A percentile compares a stretch with the other conserved stretches of the same genome.
Evolutionary conservation across 2,113 vertebrate genomes (phyloP).

Genomic region (Tragelaphus buxtoni): DNA sequence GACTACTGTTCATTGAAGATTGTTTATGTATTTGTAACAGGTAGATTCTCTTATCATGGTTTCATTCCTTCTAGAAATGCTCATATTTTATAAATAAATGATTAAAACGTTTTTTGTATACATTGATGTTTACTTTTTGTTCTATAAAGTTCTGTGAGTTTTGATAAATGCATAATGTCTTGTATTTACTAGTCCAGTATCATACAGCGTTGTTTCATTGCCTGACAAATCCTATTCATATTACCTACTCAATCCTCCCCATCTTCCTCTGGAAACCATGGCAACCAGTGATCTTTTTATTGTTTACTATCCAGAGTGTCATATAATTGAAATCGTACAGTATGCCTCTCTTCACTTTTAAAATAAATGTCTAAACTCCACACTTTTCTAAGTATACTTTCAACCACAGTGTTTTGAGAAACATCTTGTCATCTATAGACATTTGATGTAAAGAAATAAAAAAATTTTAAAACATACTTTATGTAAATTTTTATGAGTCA

Average conservation of each 20-base stretch:
- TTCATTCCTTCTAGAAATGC: background rate
- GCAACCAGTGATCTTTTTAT: background rate
- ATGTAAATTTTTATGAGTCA: background rate
- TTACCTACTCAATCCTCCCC: fast-evolving
- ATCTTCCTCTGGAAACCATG: background rate
- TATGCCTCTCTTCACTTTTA: background rate
- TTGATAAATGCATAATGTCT: background rate
- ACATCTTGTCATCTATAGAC: background rate
- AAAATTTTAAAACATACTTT: background rate
- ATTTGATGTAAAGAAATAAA: background rate
- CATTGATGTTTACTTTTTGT: background rate
- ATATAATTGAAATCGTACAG: background rate
- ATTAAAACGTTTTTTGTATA: background rate
- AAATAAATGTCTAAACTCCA: background rate
- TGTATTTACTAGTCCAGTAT: background rate
- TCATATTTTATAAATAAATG: background rate
- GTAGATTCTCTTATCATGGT: background rate
- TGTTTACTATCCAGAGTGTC: background rate
- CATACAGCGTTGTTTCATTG: background rate
- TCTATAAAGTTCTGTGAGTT: background rate
- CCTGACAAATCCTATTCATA: background rate
- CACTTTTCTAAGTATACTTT: background rate
- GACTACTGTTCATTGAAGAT: background rate
- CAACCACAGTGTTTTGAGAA: background rate
- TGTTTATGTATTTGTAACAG: background rate